Base-by-base conservation (phyloP, 2,797 vertebrate species). In the Anas bernieri region DNA sequence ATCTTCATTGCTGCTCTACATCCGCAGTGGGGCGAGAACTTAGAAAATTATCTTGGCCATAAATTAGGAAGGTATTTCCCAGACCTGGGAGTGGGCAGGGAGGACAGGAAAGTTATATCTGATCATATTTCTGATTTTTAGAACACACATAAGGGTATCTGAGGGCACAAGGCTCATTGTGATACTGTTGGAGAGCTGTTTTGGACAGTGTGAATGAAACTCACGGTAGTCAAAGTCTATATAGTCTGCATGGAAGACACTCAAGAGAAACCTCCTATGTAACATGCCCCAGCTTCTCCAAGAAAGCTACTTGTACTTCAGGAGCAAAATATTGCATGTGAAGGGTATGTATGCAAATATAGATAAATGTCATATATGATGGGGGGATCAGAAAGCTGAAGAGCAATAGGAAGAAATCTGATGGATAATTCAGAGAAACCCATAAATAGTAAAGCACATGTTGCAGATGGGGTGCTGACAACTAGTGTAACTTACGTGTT, bases 121-220 rank as follows among this genome's bases (percentile, higher is more conserved):
- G 89, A 5, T 69, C 6, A 16, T 35, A 7, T 26, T 20, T 66
- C 9, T 64, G 25, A 52, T 63, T 77, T 83, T n/a, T 41, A 63
- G 50, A 70, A 5, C 9, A 17, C 8, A 17, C 21, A 35, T 14
- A 16, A 55, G 41, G 33, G 17, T 52, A 43, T 6, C 20, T 52
- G 8, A 59, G 9, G 12, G 33, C 48, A 21, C 18, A 46, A 56
- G 15, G 6, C 1, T 63, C 3, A 1, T 10, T 1, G 0, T 39
- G 17, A n/a, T 9, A 20, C 2, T n/a, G 14, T n/a, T 67, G 58
- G 7, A 74, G 2, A 72, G 4, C 4, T 58, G 7, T 15, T 72
- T 37, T 43, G 68, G 8, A 10, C 48, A 35, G 6, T 26, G 16
- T 46, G 11, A 80, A 17, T 14, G 35, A 64, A 79, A 14, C 28